phyloP scores from a whole-genome alignment of 2,888 invertebrate genomes.

The Chalcis sispes region DNA sequence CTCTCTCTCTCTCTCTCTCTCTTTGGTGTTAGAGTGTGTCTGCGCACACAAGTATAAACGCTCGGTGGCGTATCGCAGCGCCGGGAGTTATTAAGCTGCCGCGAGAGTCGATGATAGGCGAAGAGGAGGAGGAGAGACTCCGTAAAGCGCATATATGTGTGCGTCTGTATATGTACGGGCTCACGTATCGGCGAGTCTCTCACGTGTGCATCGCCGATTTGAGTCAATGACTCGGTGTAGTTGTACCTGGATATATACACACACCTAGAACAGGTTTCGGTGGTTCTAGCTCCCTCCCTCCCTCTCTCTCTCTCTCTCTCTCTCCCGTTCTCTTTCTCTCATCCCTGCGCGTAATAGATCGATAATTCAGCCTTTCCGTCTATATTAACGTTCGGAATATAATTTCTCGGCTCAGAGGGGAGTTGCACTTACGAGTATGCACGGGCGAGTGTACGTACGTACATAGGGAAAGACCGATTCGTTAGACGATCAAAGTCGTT shows the following conservation, averaged over 20 bases:
- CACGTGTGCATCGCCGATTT: conserved; percentile 61
- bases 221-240: conserved; percentile 69
- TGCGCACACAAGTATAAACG: no score
- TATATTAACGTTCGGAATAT: conserved; percentile 51
- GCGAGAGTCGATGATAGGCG: conserved; percentile 60
- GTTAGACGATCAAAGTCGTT: conserved; percentile 9
- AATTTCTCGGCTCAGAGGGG: conserved; percentile 54
- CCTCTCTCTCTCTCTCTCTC: background rate
- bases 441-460: background rate
- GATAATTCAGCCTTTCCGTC: conserved; percentile 55
- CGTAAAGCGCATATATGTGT: background rate
- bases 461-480: no score
- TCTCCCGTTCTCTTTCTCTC: no score
- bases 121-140: conserved; percentile 22
- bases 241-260: conserved; percentile 61
- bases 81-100: conserved; percentile 61
- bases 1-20: no score
- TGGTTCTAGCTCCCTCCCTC: background rate
- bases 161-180: no score
- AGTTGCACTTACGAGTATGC: background rate
- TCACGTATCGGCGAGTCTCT: no score
- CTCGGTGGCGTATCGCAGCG: conserved; percentile 45
- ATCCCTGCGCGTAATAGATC: conserved; percentile 34
- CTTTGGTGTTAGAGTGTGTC: no score
- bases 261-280: conserved; percentile 59